Conservation (phyloP, 2,797 vertebrate genomes). For the Heteromormyrus szaboi region DNA sequence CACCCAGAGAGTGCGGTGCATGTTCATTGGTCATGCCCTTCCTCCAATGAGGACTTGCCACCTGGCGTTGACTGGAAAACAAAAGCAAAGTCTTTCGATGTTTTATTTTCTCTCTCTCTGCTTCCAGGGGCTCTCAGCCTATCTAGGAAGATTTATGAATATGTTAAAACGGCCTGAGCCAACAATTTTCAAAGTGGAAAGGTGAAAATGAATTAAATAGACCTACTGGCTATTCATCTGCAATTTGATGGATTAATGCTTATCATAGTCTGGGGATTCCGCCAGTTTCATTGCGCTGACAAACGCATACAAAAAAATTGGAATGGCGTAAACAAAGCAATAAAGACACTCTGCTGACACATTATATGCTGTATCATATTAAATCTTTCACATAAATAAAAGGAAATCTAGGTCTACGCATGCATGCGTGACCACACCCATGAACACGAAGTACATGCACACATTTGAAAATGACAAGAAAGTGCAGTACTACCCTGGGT, state of each 20-base stretch:
- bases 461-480: neutral
- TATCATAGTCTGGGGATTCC: conserved; percentile 55
- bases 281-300: conserved; percentile 45
- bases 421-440: neutral
- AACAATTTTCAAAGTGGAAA: conserved; percentile 73
- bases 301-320: conserved; percentile 41
- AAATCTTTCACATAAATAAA: neutral
- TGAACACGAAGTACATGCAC: neutral
- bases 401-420: neutral
- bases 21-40: conserved; percentile 42
- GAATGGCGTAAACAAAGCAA: conserved; percentile 50
- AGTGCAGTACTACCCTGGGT: neutral
- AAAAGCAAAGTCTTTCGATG: conserved; percentile 56
- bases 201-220: conserved; percentile 73
- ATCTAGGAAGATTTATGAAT: conserved; percentile 74
- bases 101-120: conserved; percentile 25
- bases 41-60: conserved; percentile 39
- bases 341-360: conserved; percentile 47
- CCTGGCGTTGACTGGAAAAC: conserved; percentile 58
- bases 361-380: conserved; percentile 18
- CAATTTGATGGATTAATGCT: conserved; percentile 69
- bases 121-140: conserved; percentile 48
- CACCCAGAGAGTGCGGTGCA: conserved; percentile 26
- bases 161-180: conserved; percentile 73
- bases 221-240: conserved; percentile 64